phyloP scores from a whole-genome alignment of 2,797 vertebrate species.

The Octomys mimax region DNA sequence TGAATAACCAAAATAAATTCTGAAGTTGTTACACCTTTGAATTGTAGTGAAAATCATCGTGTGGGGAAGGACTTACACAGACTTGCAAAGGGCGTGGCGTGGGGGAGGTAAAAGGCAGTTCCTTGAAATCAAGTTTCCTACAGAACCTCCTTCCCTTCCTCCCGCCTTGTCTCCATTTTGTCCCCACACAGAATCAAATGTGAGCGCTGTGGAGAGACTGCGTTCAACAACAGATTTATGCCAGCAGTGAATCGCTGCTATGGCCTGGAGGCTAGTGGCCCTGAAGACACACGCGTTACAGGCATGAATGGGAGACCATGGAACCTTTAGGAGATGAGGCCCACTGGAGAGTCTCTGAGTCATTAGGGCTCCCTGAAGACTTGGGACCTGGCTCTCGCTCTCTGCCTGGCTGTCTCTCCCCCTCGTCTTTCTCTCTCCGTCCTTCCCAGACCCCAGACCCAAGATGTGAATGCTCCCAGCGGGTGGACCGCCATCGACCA shows the following conservation, averaged over 20 bases:
- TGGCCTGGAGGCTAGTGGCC: neutral
- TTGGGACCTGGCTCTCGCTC: neutral
- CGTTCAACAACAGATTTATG: conserved; percentile 56
- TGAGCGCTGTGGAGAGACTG: conserved; percentile 50
- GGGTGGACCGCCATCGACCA: neutral
- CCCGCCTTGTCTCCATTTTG: neutral
- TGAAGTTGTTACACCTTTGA: conserved; percentile 35
- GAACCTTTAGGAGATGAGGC: no score
- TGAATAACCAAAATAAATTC: conserved; percentile 33
- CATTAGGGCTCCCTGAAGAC: neutral
- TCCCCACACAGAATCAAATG: conserved; percentile 51
- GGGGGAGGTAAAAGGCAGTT: neutral
- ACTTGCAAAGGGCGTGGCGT: fast-evolving
- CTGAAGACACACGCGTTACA: neutral
- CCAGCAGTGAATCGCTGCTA: conserved; percentile 69
- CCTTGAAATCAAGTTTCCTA: neutral
- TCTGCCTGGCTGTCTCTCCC: neutral
- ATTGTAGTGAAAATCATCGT: conserved; percentile 5
- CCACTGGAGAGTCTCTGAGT: neutral
- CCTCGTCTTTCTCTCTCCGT: neutral
- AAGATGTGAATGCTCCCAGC: neutral
- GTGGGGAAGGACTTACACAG: neutral
- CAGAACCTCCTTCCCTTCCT: fast-evolving
- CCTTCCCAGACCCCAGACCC: neutral
- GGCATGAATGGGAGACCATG: neutral